These are phyloP conservation scores for Zaprionus ghesquierei DNA, from an alignment of 1,140 invertebrate species.

Conservation along the genomic window DNA sequence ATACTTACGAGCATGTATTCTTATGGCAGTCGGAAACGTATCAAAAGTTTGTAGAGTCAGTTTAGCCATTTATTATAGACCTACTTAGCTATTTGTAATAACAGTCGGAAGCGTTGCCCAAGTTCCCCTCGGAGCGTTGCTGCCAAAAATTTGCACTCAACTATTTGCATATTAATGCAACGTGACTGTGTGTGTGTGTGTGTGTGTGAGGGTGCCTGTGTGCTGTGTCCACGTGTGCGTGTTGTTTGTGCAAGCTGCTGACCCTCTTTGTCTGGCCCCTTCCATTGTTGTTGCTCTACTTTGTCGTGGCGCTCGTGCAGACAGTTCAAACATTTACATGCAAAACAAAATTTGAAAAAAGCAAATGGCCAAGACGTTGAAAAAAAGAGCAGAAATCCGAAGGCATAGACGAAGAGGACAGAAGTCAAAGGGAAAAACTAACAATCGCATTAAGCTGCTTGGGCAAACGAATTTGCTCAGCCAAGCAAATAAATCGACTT, in stretches of 20 bases:
- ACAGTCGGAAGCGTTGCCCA: not conserved
- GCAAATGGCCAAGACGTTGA: not conserved
- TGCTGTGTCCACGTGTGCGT: slow-evolving; percentile 24
- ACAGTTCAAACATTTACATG: slow-evolving; percentile 77
- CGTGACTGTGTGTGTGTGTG: slow-evolving; percentile 20
- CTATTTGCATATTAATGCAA: slow-evolving; percentile 78
- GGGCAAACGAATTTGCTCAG: slow-evolving; percentile 18
- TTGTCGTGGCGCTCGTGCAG: slow-evolving; percentile 67
- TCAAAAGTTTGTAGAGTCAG: not conserved
- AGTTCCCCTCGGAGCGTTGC: too few species aligned
- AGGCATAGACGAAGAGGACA: slow-evolving; percentile 12
- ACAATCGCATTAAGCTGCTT: slow-evolving; percentile 13
- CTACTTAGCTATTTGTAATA: not conserved
- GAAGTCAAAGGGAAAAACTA: slow-evolving; percentile 4
- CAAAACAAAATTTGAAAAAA: slow-evolving; percentile 50
- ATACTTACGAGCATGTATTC: not conserved
- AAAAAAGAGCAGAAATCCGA: slow-evolving; percentile 31
- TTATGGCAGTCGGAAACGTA: not conserved
- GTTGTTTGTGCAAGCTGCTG: slow-evolving; percentile 53
- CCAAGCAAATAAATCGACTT: not conserved
- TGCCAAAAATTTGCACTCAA: slow-evolving; percentile 61
- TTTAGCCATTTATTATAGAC: not conserved
- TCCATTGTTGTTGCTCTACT: slow-evolving; percentile 44
- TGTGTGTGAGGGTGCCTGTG: slow-evolving; percentile 12
- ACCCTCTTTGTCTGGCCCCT: slow-evolving; percentile 46